Evolutionary conservation across 2,113 vertebrate species (phyloP), one percentile per base, ranked within the genome.

Genomic region (Callocephalon fimbriatum): DNA sequence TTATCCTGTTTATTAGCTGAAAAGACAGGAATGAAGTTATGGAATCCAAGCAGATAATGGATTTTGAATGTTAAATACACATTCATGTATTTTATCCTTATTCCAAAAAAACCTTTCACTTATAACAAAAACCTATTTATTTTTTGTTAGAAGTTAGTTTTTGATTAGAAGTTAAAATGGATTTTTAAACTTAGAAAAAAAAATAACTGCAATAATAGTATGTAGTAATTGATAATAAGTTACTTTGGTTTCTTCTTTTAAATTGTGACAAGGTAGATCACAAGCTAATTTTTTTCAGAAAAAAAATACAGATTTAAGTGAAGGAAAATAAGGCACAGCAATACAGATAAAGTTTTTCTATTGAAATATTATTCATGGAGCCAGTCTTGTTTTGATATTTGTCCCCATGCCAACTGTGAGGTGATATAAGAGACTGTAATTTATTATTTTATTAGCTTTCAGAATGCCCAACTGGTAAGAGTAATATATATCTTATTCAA

Each of bases 401-500:
- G 45, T 70, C 58, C n/a, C 10, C 76, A 17, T 73, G 59, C 37
- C 63, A 88, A 1, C 13, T 15, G 17, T 48, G 40, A 92, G 31
- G 44, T 88, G 32, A 65, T 40, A 15, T 12, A 26, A 88, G 35
- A 59, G 23, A 29, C 9, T 40, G 17, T 51, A 79, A 54, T 92
- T 92, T 75, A 47, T 54, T 78, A 53, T 68, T 90, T 94, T 82
- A 90, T 76, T 88, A 88, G 17, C 37, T 86, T 76, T 88, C 58
- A 70, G 48, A 66, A 37, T 17, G 19, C 16, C 70, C 86, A 76
- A 83, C 23, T 91, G n/a, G 20, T 75, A 73, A 59, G 9, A 73
- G 22, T 22, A 92, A 85, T 79, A 35, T 70, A 81, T 38, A 82
- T 12, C 2, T 85, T 85, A 87, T 72, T 35, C 29, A 68, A 77